Evolutionary conservation across 2,797 vertebrate genomes (phyloP).

Genomic region (Peromyscus attwateri): DNA sequence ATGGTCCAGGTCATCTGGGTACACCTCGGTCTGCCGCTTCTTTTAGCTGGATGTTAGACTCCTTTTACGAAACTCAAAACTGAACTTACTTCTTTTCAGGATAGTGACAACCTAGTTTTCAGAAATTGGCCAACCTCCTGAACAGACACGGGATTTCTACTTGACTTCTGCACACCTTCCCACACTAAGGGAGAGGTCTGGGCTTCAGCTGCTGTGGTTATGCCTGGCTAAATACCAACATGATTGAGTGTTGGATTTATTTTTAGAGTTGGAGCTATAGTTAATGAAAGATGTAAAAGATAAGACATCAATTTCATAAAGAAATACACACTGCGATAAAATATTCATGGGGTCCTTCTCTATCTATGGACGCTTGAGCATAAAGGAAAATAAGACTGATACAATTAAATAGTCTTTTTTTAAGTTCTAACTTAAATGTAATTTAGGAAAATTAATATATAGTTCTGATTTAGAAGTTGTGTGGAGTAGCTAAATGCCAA

Average conservation of each 20-base stretch:
- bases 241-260: background rate
- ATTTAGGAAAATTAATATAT: conserved; percentile 45
- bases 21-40: background rate
- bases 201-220: background rate
- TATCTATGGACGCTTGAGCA: background rate
- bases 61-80: background rate
- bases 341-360: background rate
- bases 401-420: background rate
- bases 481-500: conserved; percentile 7
- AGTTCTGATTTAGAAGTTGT: conserved; percentile 45
- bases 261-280: conserved; percentile 4
- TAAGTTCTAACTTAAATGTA: conserved; percentile 20
- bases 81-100: background rate
- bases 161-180: conserved; percentile 5
- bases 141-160: background rate
- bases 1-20: background rate
- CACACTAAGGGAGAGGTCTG: background rate
- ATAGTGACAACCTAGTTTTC: conserved; percentile 12
- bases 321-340: background rate
- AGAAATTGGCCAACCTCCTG: conserved; percentile 17
- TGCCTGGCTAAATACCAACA: background rate
- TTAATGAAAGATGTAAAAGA: conserved; percentile 28
- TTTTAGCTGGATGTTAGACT: background rate
- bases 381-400: background rate
- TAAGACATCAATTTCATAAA: conserved; percentile 41